Percentiles rank a stretch among this genome's conserved stretches.
Evolutionary conservation across 2,888 invertebrate genomes (phyloP).

Genomic region (Polylopha cassiicola): DNA sequence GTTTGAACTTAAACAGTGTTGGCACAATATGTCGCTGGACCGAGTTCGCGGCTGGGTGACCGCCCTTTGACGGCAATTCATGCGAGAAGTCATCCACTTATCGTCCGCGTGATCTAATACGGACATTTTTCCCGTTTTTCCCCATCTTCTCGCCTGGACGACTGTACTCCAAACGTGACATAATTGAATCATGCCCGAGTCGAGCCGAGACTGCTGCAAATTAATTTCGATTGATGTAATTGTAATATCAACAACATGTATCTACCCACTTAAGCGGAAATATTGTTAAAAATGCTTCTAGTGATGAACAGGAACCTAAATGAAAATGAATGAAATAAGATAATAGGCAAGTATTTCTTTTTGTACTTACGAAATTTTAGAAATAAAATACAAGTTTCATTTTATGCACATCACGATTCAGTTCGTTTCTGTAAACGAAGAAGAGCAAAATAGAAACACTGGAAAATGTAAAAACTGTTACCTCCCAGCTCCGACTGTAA

Average conservation of each 20-base stretch:
- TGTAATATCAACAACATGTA: slow-evolving; percentile 29
- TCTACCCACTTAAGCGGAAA: no score
- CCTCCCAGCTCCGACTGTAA: slow-evolving; percentile 41
- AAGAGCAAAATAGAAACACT: slow-evolving; percentile 20
- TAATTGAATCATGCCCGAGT: slow-evolving; percentile 68
- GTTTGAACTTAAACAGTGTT: no score
- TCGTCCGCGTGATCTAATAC: slow-evolving; percentile 67
- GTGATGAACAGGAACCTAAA: no score
- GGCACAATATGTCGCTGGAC: no score
- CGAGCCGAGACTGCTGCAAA: slow-evolving; percentile 52
- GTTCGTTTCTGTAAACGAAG: slow-evolving; percentile 6
- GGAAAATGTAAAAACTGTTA: slow-evolving; percentile 27
- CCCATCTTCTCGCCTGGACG: slow-evolving; percentile 64
- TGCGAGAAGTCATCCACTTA: slow-evolving; percentile 75
- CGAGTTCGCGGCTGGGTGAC: slow-evolving; percentile 50
- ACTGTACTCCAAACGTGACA: slow-evolving; percentile 57
- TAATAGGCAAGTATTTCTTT: no score
- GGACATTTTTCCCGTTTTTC: slow-evolving; percentile 74
- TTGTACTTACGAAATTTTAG: no score
- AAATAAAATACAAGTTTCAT: neutral
- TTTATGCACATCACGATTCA: neutral
- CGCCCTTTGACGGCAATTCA: slow-evolving; percentile 72
- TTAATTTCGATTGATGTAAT: slow-evolving; percentile 62
- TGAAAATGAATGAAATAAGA: no score
- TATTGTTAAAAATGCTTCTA: no score